phyloP scores from a whole-genome alignment of 2,113 vertebrate genomes.

The Tupaia chinensis region DNA sequence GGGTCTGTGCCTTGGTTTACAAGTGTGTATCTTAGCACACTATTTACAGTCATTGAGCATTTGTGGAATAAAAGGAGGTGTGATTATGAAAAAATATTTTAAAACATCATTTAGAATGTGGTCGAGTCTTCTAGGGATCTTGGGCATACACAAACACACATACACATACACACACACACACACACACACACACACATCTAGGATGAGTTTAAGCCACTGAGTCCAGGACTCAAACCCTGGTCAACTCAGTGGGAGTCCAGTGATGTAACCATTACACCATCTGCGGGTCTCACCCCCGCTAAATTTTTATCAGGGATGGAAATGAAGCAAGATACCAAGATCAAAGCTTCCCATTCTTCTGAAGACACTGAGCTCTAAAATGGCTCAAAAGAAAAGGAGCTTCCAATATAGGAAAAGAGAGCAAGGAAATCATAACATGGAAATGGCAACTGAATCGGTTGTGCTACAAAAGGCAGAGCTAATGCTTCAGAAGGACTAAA shows the following conservation, averaged over 20 bases:
- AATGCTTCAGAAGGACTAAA: no score
- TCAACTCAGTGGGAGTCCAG: no score
- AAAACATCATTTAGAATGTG: not conserved
- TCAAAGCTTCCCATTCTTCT: not conserved
- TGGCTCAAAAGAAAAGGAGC: not conserved
- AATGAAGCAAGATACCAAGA: not conserved
- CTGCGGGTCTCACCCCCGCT: no score
- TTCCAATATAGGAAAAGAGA: not conserved
- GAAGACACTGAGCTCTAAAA: not conserved
- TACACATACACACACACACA: no score
- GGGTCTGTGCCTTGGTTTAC: not conserved
- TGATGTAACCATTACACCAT: no score
- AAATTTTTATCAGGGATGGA: not conserved
- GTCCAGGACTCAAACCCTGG: no score
- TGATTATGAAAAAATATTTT: not conserved
- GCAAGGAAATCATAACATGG: not conserved
- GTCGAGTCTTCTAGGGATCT: not conserved
- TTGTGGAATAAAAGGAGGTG: not conserved
- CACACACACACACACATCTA: no score
- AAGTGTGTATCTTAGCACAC: not conserved
- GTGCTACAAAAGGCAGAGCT: not conserved
- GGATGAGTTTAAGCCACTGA: no score
- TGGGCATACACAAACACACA: no score
- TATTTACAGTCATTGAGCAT: not conserved
- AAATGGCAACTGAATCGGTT: not conserved